A percentile compares a stretch with the other conserved stretches of the same genome.
These are phyloP conservation scores for Benitochromis conjunctus DNA, from an alignment of 2,113 vertebrate genomes.

Conservation along the genomic window DNA sequence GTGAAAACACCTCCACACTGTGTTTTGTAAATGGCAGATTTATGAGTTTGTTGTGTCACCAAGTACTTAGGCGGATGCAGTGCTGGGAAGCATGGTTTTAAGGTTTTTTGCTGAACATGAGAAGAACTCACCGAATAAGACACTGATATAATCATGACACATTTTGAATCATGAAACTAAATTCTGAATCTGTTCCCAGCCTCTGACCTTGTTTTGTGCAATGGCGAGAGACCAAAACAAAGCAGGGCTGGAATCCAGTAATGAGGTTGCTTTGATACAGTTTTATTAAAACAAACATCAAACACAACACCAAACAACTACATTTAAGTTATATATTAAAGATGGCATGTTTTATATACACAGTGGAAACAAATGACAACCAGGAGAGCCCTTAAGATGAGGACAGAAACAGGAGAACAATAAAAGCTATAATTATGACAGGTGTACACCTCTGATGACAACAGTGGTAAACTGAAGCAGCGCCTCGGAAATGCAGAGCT, in stretches of 20 bases:
- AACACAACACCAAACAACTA: slow-evolving; percentile 26
- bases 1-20: background rate
- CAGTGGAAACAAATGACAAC: background rate
- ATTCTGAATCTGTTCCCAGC: background rate
- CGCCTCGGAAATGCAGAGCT: background rate
- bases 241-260: background rate
- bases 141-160: background rate
- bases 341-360: slow-evolving; percentile 45
- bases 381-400: background rate
- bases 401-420: background rate
- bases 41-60: background rate
- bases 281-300: slow-evolving; percentile 55
- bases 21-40: background rate
- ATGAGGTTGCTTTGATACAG: background rate
- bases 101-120: background rate
- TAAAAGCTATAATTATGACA: background rate
- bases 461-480: background rate
- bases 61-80: background rate
- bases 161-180: background rate
- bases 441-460: background rate
- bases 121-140: background rate
- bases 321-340: slow-evolving; percentile 47
- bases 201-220: background rate
- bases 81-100: background rate
- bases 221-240: background rate